Percentiles rank a stretch among this genome's conserved stretches.
These are phyloP conservation scores for Grammomys surdaster DNA, from an alignment of 2,113 vertebrate species.

Conservation along the genomic window DNA sequence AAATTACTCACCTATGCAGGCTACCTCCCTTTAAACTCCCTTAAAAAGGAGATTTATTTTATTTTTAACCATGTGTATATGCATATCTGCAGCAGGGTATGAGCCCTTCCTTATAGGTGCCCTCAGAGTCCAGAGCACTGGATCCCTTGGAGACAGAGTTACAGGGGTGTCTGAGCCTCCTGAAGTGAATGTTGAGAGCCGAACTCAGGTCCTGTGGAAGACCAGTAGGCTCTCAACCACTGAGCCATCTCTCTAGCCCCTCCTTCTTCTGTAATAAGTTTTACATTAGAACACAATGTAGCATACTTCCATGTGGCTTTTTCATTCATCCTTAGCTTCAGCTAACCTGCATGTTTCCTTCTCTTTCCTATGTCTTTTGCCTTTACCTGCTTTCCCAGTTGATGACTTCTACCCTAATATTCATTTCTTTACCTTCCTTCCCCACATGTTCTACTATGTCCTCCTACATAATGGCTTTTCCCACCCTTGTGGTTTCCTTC, in stretches of 20 bases:
- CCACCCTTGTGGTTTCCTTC: background rate
- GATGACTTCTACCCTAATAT: background rate
- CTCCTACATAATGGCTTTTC: background rate
- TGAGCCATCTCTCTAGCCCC: no score
- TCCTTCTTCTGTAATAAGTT: no score
- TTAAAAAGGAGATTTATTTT: background rate
- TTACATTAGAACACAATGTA: background rate
- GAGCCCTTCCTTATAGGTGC: background rate
- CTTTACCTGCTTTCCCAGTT: background rate
- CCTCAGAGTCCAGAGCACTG: background rate
- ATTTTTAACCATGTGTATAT: background rate
- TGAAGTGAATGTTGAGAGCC: background rate
- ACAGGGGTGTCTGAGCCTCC: background rate
- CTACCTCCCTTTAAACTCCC: background rate
- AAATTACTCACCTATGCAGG: background rate
- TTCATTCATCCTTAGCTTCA: background rate
- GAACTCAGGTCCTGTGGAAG: background rate
- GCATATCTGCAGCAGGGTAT: background rate
- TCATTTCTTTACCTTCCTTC: background rate
- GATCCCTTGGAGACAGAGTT: background rate
- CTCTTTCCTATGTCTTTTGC: background rate
- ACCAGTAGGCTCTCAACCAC: background rate
- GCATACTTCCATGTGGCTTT: background rate
- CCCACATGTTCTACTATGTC: background rate
- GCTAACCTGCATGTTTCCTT: background rate